Evolutionary conservation across 2,113 vertebrate species (phyloP).

Genomic region (Eurypyga helias): DNA sequence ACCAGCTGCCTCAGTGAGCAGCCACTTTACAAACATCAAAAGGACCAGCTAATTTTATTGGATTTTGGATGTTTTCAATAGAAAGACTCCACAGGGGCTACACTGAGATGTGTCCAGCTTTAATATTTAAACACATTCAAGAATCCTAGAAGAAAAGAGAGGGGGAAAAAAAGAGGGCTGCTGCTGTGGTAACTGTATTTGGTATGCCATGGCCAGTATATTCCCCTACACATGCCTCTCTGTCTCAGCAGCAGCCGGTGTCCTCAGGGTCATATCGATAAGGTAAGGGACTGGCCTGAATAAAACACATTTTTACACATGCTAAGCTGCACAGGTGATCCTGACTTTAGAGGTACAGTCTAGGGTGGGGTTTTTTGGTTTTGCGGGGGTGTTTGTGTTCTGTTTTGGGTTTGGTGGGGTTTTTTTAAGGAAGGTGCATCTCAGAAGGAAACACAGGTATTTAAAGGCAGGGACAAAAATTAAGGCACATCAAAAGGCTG

Average conservation of each 20-base stretch:
- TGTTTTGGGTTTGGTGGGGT: background rate
- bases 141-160: background rate
- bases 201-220: background rate
- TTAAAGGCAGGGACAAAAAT: conserved; percentile 1
- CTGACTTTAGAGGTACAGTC: background rate
- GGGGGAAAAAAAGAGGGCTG: background rate
- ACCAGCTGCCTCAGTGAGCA: background rate
- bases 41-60: conserved; percentile 27
- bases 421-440: background rate
- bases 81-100: background rate
- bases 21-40: conserved; percentile 24
- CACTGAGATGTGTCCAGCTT: background rate
- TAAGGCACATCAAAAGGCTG: background rate
- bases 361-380: background rate
- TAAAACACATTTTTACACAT: background rate
- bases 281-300: background rate
- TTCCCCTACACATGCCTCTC: background rate
- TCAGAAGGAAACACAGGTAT: background rate
- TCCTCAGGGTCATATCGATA: background rate
- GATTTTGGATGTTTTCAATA: conserved; percentile 26
- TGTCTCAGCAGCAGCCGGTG: background rate
- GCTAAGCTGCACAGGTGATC: background rate
- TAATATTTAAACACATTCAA: conserved; percentile 39
- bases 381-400: background rate
- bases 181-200: background rate